These are phyloP conservation scores for Gopherus flavomarginatus DNA, from an alignment of 2,113 vertebrate species.

Conservation along the genomic window DNA sequence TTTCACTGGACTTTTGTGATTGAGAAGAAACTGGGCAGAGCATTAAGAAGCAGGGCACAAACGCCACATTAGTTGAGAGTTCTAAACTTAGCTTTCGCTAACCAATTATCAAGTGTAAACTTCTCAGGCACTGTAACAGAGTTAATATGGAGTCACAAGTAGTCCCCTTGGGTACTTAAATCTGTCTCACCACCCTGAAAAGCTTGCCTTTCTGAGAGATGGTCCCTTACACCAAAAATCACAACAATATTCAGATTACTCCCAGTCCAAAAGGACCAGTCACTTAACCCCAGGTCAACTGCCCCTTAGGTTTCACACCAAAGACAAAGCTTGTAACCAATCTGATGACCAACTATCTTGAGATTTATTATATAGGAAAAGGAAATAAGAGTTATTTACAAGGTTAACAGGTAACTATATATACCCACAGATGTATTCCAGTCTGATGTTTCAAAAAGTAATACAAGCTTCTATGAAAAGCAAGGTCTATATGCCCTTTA, in stretches of 20 bases:
- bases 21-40: not conserved
- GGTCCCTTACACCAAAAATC: not conserved
- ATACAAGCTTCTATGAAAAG: not conserved
- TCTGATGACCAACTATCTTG: not conserved
- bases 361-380: not conserved
- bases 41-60: not conserved
- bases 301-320: not conserved
- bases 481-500: not conserved
- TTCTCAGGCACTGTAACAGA: not conserved
- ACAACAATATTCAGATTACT: not conserved
- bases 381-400: not conserved
- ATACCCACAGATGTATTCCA: not conserved
- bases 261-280: not conserved
- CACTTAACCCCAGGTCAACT: not conserved
- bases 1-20: not conserved
- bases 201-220: not conserved
- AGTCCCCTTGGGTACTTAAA: not conserved
- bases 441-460: not conserved
- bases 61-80: not conserved
- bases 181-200: not conserved
- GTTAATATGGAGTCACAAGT: not conserved
- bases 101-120: not conserved
- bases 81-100: not conserved
- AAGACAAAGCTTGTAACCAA: not conserved
- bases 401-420: not conserved